Base-by-base conservation (phyloP, 2,797 vertebrate species). In the Triplophysa yarkandensis region DNA sequence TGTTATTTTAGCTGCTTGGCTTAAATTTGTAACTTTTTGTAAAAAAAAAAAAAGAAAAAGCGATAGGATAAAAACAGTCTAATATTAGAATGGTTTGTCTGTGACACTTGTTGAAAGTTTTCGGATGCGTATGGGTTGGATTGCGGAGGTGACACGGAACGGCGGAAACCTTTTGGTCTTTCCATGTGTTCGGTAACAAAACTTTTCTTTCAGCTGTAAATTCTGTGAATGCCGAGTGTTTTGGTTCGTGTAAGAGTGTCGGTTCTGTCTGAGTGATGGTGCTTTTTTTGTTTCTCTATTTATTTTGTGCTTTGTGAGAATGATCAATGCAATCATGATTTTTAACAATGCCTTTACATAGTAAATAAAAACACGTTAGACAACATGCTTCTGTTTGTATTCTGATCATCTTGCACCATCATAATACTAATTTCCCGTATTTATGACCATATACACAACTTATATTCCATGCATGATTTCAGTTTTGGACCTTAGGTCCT, bases 271-370 rank as follows among this genome's bases (percentile, higher is more conserved):
- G 17, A 46, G 6, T 46, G n/a, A 46, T 46, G 44, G 44, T 46
- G 44, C 44, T 46, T 64, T 73, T 77, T 32, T 67, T 52, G 30
- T 71, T 72, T 77, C 5, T 32, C 57, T 75, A 55, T 63, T 80
- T 77, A 79, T 81, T 83, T 78, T 65, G 30, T 62, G 66, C 70
- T 76, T 76, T 52, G 68, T 78, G 62, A 46, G 71, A 74, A 66
- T 57, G 63, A 58, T 39, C 6, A 48, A 66, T 46, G 62, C 71
- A 44, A 36, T 36, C 39, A 21, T 66, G 41, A 19, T 67, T 67
- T 43, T 7, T 6, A 54, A 28, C 43, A 44, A 58, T 43, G 62
- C 52, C 71, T 66, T 66, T 58, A 66, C 19, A 34, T 41, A 41
- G 0, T 58, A 16, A 46, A 10, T 27, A 52, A 25, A 23, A 23